Base-by-base conservation (phyloP, 2,113 vertebrate species). In the Pedetes capensis region DNA sequence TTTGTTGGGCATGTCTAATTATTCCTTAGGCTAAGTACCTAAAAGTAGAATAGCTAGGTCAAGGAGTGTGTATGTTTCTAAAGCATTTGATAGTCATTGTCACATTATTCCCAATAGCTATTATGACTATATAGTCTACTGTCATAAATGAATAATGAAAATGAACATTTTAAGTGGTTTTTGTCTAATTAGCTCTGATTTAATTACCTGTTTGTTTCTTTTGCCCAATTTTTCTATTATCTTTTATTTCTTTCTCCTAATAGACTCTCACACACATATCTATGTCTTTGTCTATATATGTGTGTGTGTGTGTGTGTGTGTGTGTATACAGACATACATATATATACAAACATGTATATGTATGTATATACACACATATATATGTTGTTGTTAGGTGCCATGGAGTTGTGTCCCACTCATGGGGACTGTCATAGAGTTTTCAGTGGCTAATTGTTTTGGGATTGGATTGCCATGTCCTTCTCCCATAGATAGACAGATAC, bases 151-250 rank as follows among this genome's bases (percentile, higher is more conserved):
- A 1, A 2, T 74, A 47, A 61, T 74, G 59, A 39, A 75, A 25
- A 3, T 74, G 42, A 85, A 61, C 42, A 44, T 81, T 63, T 80
- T 32, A 25, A 37, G 13, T 49, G 9, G 23, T 72, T 84, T 71
- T 95, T 85, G 37, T 94, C 68, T 80, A 61, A 59, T 81, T 95
- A 25, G 11, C 89, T 75, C 53, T 64, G 23, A 84, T n/a, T n/a
- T n/a, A n/a, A 47, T 47, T 68, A 51, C 25, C 37, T 93, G 6
- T 80, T 86, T 6, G 71, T 85, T 75, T 69, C 42, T 17, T 92
- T 92, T 89, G 39, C 64, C 49, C 87, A 32, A 13, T 63, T 93
- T 72, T 89, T 53, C 25, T 86, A 4, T 69, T 63, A 2, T 34
- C 27, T 76, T 68, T 47, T 82, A 51, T 18, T 75, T 89, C 10